These are phyloP conservation scores for Caenorhabditis plicata DNA, from an alignment of 2,888 invertebrate species.

Conservation along the genomic window DNA sequence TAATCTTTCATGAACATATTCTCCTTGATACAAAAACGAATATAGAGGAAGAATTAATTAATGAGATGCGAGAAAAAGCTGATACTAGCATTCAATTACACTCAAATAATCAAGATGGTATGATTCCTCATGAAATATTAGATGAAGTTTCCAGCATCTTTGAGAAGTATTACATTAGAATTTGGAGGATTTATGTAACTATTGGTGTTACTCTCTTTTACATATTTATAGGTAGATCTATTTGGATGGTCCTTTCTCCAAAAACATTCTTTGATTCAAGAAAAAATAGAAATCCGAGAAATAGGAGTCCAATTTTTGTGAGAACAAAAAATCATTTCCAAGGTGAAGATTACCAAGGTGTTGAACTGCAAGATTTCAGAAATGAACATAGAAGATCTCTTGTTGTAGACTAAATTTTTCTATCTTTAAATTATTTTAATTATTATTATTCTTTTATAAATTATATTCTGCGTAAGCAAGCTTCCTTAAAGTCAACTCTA, in stretches of 20 bases:
- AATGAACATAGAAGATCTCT: conserved; percentile 2
- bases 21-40: conserved; percentile 22
- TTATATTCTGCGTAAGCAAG: conserved; percentile 5
- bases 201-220: conserved; percentile 35
- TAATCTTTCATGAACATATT: conserved; percentile 33
- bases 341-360: too few relatives aligned
- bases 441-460: conserved; percentile 2
- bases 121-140: conserved; percentile 43
- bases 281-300: conserved; percentile 5
- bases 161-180: conserved; percentile 24
- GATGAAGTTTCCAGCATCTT: conserved; percentile 22
- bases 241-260: conserved; percentile 22
- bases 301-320: neutral
- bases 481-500: conserved; percentile 1
- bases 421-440: conserved; percentile 2
- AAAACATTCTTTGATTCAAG: conserved; percentile 8
- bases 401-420: conserved; percentile 8
- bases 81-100: conserved; percentile 26
- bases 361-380: neutral
- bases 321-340: neutral
- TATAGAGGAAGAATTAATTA: conserved; percentile 31
- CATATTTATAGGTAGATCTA: conserved; percentile 31
- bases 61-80: conserved; percentile 37
- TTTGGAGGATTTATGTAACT: conserved; percentile 41
- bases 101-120: conserved; percentile 34